These are phyloP conservation scores for Thereva nobilitata DNA, from an alignment of 2,888 invertebrate species.

Conservation along the genomic window DNA sequence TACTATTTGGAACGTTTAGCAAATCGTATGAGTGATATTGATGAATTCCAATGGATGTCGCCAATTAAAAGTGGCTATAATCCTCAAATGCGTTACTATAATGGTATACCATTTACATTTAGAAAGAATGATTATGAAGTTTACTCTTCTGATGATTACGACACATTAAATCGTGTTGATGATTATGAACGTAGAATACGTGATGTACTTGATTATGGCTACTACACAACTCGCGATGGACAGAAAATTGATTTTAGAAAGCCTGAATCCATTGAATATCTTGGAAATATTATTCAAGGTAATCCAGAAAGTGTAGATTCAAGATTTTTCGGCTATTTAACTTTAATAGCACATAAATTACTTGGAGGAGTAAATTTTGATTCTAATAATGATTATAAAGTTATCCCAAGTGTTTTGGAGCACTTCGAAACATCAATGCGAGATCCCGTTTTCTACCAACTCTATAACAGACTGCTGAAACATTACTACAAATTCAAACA, in stretches of 20 bases:
- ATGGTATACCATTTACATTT: slow-evolving; percentile 68
- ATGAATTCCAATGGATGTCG: slow-evolving; percentile 61
- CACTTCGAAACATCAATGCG: slow-evolving; percentile 69
- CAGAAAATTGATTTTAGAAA: slow-evolving; percentile 50
- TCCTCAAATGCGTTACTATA: slow-evolving; percentile 66
- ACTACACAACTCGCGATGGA: slow-evolving; percentile 50
- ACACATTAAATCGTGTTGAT: slow-evolving; percentile 44
- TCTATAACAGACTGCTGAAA: slow-evolving; percentile 64
- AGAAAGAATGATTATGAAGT: slow-evolving; percentile 65
- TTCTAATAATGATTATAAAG: slow-evolving; percentile 39
- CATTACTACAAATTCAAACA: slow-evolving; percentile 20
- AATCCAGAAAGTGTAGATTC: slow-evolving; percentile 57
- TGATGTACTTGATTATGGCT: slow-evolving; percentile 61
- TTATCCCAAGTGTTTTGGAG: slow-evolving; percentile 67
- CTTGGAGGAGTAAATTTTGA: slow-evolving; percentile 48
- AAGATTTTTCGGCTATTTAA: slow-evolving; percentile 52
- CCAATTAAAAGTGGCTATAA: slow-evolving; percentile 66
- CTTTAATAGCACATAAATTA: slow-evolving; percentile 47
- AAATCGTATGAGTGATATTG: slow-evolving; percentile 69
- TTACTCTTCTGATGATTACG: slow-evolving; percentile 53
- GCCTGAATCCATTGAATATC: slow-evolving; percentile 61
- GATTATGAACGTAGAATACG: slow-evolving; percentile 57
- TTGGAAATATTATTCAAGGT: slow-evolving; percentile 63
- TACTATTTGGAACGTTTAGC: slow-evolving; percentile 78
- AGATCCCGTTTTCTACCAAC: slow-evolving; percentile 73